Percentiles rank a stretch among this genome's conserved stretches.
phyloP scores from a whole-genome alignment of 2,113 vertebrate species.

The Pachycephala philippinensis region DNA sequence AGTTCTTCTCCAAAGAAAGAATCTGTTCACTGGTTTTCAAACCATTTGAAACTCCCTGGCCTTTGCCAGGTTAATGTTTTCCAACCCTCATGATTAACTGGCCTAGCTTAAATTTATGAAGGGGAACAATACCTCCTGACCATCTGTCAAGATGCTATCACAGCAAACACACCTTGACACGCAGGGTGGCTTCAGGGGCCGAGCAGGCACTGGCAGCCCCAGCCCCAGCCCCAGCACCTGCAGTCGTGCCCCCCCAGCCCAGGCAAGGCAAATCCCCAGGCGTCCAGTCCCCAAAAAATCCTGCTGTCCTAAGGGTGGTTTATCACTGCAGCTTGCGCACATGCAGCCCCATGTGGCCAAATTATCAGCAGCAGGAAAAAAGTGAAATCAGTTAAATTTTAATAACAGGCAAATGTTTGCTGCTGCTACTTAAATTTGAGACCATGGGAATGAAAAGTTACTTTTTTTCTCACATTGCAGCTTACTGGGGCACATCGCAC shows the following conservation, averaged over 20 bases:
- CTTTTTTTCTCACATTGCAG: neutral
- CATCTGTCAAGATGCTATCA: neutral
- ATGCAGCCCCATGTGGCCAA: neutral
- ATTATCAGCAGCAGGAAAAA: neutral
- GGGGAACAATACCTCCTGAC: neutral
- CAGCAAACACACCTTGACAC: accelerated
- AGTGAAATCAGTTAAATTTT: neutral
- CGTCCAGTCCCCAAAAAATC: neutral
- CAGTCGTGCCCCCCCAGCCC: neutral
- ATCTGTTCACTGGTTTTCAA: neutral
- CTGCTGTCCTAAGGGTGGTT: neutral
- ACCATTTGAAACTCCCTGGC: neutral
- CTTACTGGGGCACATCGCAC: neutral
- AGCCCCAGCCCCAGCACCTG: too few relatives aligned
- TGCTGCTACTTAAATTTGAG: neutral
- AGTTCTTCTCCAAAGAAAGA: neutral
- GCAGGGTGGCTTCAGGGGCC: accelerated
- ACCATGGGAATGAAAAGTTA: neutral
- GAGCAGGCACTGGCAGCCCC: neutral
- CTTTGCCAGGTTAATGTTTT: constrained; percentile 33
- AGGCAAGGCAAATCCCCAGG: neutral
- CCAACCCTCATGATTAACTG: neutral
- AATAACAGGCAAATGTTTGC: neutral
- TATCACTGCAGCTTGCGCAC: accelerated
- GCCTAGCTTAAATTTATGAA: neutral